A percentile compares a stretch with the other conserved stretches of the same genome.
Evolutionary conservation across 2,113 vertebrate species (phyloP).

Genomic region (Oncorhynchus clarkii): DNA sequence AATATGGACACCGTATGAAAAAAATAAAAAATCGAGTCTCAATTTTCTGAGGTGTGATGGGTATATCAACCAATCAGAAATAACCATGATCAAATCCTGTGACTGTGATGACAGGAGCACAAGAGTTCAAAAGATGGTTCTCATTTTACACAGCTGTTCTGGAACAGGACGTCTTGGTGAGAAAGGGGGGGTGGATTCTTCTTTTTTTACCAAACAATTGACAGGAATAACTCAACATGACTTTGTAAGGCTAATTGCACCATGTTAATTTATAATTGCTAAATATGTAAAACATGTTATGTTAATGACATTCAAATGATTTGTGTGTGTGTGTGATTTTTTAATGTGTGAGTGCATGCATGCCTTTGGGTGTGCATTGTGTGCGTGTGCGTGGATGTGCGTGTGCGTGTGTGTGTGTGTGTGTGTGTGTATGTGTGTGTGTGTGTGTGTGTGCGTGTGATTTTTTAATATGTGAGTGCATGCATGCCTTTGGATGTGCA

Average conservation of each 20-base stretch:
- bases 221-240: conserved; percentile 38
- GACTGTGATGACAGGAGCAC: neutral
- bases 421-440: too few species aligned
- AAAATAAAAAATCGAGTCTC: conserved; percentile 38
- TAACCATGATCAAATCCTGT: neutral
- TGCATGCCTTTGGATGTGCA: too few species aligned
- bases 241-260: conserved; percentile 59
- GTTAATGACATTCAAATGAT: conserved; percentile 37
- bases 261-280: conserved; percentile 66
- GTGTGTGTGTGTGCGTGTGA: too few species aligned
- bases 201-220: conserved; percentile 23
- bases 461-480: too few species aligned
- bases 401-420: too few species aligned
- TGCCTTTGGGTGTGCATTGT: too few species aligned
- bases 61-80: neutral
- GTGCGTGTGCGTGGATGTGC: too few species aligned
- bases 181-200: neutral
- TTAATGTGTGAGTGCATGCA: too few species aligned
- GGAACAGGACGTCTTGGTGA: neutral
- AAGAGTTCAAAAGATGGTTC: neutral
- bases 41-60: neutral
- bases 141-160: neutral
- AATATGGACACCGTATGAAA: neutral
- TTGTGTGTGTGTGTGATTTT: conserved; percentile 31
- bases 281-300: conserved; percentile 40